Evolutionary conservation across 2,888 invertebrate species (phyloP).

Genomic region (Caenorhabditis doughertyi): DNA sequence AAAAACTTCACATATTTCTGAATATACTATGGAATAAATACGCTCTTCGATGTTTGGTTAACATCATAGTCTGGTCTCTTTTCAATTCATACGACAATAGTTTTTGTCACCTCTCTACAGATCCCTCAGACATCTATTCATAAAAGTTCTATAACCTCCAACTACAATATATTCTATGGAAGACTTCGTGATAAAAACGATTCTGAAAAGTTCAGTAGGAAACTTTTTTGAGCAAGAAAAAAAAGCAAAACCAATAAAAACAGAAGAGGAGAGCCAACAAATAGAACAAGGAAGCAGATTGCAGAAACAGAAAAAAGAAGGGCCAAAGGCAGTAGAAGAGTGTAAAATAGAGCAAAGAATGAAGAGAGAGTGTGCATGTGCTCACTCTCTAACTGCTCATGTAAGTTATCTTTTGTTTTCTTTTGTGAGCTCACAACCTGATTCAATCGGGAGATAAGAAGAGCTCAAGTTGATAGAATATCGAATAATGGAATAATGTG

Average conservation of each 20-base stretch:
- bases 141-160: background rate
- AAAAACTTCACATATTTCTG: background rate
- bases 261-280: slow-evolving; percentile 33
- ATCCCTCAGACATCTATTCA: slow-evolving; percentile 10
- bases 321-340: slow-evolving; percentile 16
- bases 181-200: background rate
- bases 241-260: slow-evolving; percentile 47
- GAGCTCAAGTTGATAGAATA: background rate
- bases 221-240: slow-evolving; percentile 15
- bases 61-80: background rate
- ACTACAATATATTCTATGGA: background rate
- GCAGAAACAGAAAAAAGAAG: slow-evolving; percentile 33
- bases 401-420: slow-evolving; percentile 37
- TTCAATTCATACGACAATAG: slow-evolving; percentile 15
- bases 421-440: background rate
- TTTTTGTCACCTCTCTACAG: slow-evolving; percentile 2
- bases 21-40: background rate
- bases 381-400: background rate
- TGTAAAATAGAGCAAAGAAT: slow-evolving; percentile 60
- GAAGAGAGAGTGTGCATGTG: slow-evolving; percentile 7
- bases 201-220: slow-evolving; percentile 16
- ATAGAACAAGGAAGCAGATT: slow-evolving; percentile 56
- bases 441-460: slow-evolving; percentile 7
- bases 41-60: slow-evolving; percentile 7
- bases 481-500: background rate